Percentiles rank a stretch among this genome's conserved stretches.
phyloP scores from a whole-genome alignment of 2,113 vertebrate genomes.

The Polypterus bichir region DNA sequence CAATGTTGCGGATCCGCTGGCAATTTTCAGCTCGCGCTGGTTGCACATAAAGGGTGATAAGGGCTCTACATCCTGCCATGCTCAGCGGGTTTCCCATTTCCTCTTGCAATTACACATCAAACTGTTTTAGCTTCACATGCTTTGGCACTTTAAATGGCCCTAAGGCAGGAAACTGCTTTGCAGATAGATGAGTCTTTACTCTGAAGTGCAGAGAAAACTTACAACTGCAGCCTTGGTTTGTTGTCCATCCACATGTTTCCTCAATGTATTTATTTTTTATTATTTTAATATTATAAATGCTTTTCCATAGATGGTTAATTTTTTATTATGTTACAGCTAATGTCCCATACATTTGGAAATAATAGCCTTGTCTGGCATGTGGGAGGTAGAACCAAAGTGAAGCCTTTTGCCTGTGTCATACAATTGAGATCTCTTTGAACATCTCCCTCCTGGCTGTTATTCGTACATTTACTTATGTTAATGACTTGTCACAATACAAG shows the following conservation, averaged over 20 bases:
- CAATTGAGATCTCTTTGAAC: no score
- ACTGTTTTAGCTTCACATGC: constrained; percentile 58
- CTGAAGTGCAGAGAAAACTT: constrained; percentile 39
- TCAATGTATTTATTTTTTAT: background rate
- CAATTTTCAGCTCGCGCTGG: constrained; percentile 40
- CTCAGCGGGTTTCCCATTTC: constrained; percentile 60
- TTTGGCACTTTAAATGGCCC: constrained; percentile 45
- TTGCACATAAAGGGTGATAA: constrained; percentile 48
- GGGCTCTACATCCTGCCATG: constrained; percentile 44
- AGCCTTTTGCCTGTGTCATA: no score
- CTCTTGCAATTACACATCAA: constrained; percentile 64
- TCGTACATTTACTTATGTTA: no score
- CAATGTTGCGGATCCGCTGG: constrained; percentile 41
- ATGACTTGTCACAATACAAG: no score
- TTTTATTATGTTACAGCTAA: no score
- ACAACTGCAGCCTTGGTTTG: background rate
- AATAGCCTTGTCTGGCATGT: no score
- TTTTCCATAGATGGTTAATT: no score
- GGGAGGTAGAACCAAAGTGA: no score
- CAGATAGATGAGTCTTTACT: constrained; percentile 41
- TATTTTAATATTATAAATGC: no score
- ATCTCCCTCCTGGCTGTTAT: no score
- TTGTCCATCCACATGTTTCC: background rate
- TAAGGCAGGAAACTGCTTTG: constrained; percentile 44
- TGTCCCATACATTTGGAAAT: no score